Evolutionary conservation across 2,797 vertebrate species (phyloP), one percentile per base, ranked within the genome.

Genomic region (Rhinatrema bivittatum): DNA sequence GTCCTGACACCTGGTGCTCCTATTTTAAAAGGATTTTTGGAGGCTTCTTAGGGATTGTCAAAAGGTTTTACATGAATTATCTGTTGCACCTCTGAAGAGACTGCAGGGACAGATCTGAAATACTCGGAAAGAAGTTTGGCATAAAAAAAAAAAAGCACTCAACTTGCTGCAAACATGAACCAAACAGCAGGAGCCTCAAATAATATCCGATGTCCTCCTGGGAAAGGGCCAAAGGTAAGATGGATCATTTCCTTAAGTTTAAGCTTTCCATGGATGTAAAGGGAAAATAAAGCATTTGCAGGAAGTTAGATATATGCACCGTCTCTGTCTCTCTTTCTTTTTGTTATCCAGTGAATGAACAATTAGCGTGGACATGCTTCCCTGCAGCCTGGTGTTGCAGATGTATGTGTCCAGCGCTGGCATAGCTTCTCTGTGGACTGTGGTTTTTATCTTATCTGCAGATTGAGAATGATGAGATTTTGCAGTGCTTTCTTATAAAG

Each of bases 161-260:
- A 25, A 36, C 45, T 16, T 37, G 53, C 25, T 17, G 9, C 3
- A 56, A 47, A 33, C 68, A 98, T 98, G 94, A 97, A 98, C 62
- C 94, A 98, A 72, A 97, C 94, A 0, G 94, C 93, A 2, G 91
- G 92, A 39, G 90, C 83, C 40, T 84, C 84, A 16, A 94, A 97
- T 21, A 85, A 85, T 32, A 91, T 97, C 50, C 86, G 91, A 46
- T 95, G 93, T 36, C 74, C 81, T 26, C 29, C 76, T 56, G 58
- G 87, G 54, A 97, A 91, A 26, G 85, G 80, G 32, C 85, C 84
- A 14, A 95, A 97, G 90, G 94, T 96, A 87, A 82, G 79, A 33
- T 7, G 19, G 25, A 31, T 18, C 13, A 7, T 13, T 28, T 31
- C 36, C 5, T 32, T 29, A n/a, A n/a, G n/a, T n/a, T n/a, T n/a